phyloP scores from a whole-genome alignment of 2,888 invertebrate species.

The Liposcelis brunnea region DNA sequence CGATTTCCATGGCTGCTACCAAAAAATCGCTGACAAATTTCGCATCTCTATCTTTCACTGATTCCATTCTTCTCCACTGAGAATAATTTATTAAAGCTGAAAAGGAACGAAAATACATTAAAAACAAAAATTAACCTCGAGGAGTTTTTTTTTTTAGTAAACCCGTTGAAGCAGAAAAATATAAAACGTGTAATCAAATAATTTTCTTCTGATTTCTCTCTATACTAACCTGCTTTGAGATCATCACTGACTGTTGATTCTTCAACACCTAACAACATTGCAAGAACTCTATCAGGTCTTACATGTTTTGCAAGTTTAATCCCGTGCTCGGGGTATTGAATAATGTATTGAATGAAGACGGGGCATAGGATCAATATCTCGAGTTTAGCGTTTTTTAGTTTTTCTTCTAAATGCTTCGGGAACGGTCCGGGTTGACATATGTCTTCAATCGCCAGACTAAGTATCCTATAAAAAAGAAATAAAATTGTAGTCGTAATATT shows the following conservation, averaged over 20 bases:
- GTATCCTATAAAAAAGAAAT: slow-evolving; percentile 36
- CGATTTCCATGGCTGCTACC: slow-evolving; percentile 62
- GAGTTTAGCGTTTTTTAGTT: slow-evolving; percentile 44
- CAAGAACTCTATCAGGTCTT: slow-evolving; percentile 53
- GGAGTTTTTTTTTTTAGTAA: not conserved
- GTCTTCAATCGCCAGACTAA: too few species aligned
- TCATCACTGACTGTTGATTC: slow-evolving; percentile 50
- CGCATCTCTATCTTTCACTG: slow-evolving; percentile 63
- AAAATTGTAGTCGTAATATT: too few species aligned
- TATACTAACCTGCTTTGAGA: slow-evolving; percentile 46
- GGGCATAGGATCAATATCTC: slow-evolving; percentile 71
- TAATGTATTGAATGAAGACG: slow-evolving; percentile 43
- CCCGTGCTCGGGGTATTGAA: slow-evolving; percentile 32
- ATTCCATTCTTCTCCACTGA: slow-evolving; percentile 63
- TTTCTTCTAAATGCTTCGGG: slow-evolving; percentile 36
- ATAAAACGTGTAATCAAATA: slow-evolving; percentile 2
- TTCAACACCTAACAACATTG: slow-evolving; percentile 63
- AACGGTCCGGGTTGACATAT: slow-evolving; percentile 3
- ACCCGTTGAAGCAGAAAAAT: not conserved
- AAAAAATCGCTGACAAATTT: slow-evolving; percentile 69
- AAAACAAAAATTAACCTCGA: slow-evolving; percentile 12
- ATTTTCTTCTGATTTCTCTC: too few species aligned
- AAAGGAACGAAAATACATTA: slow-evolving; percentile 13
- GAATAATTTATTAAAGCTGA: slow-evolving; percentile 51
- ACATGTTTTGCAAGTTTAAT: slow-evolving; percentile 38